Evolutionary conservation across 2,797 vertebrate species (phyloP), one percentile per base, ranked within the genome.

Genomic region (Melanotaenia maccullochi): DNA sequence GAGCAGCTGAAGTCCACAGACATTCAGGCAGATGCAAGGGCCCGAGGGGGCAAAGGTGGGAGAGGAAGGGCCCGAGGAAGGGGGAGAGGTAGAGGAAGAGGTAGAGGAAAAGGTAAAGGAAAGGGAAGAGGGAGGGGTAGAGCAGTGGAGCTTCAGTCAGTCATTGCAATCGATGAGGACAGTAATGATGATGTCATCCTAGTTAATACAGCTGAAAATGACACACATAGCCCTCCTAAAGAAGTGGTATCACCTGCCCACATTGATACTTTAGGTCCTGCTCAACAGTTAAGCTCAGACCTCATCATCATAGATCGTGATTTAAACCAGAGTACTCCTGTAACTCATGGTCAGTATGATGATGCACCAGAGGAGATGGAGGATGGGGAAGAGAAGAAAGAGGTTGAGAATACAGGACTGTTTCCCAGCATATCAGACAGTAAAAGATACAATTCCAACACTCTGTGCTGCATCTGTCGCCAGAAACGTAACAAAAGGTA

Each of bases 401-500:
- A 74, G 2, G 11, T 65, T 16, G 71, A 58, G 8, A 65, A 36
- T 20, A 81, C 76, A 8, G 82, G 70, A 62, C 81, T 84, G 22
- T 76, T 76, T 75, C 91, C 91, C 65, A 89, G 60, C 44, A 91
- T 93, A 71, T 93, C 90, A 0, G 94, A 96, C 49, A 87, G 89
- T 1, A 94, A 96, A 67, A 94, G 90, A 28, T 96, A 93, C 0
- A 94, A 97, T 79, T 91, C 95, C 6, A 94, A 90, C 4, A 86
- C 95, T 3, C 78, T 97, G 3, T 97, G 95, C 71, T 97, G 96
- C 89, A 94, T 97, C 71, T 99, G 98, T 85, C 94, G 92, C 5
- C 96, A 98, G 81, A 96, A 94, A 59, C 96, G 96, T 55, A 94
- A 96, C 79, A 95, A 97, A 89, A 97, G 98, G 97, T 98, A 91